Evolutionary conservation across 2,113 vertebrate genomes (phyloP), one percentile per base, ranked within the genome.

Genomic region (Chlorodrepanis virens): DNA sequence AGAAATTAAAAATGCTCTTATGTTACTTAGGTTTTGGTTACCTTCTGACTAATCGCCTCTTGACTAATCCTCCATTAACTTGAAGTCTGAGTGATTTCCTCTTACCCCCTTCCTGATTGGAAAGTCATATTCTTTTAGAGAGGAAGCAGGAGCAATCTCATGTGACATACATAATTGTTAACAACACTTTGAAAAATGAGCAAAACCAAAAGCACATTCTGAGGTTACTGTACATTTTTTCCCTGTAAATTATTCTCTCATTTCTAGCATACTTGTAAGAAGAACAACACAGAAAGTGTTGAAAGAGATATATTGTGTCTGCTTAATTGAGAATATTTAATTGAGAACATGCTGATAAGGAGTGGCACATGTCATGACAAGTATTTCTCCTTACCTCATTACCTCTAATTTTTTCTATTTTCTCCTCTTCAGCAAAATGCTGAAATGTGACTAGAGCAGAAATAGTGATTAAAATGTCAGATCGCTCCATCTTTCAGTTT

Each of bases 31-130:
- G 31, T 56, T 93, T 89, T 90, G 61, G 28, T 92, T 71, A 78
- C 65, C 39, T 95, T 72, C 40, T 91, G 71, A 52, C 37, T 92
- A 79, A 72, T 82, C 8, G 3, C 24, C 24, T 83, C 57, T 67
- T 76, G 50, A 83, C 70, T 94, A 89, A 96, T 53, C 10, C 23
- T 83, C 20, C 45, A 35, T 25, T 50, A 91, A 70, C 11, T 0
- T 76, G 74, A 92, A 71, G 53, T 49, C 49, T 83, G 65, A 49
- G 45, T 40, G 28, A n/a, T 79, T 96, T 96, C 89, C 84, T 91
- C 12, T 90, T 54, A 53, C 22, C 35, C 5, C 2, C 5, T 89
- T 95, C 77, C 84, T 93, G 75, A 54, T 20, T 72, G 75, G 53
- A 91, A 93, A 90, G 31, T 85, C 81, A 53, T 35, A 85, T 86